Base-by-base conservation (phyloP, 2,113 vertebrate genomes). In the Microcebus lehilahytsara region DNA sequence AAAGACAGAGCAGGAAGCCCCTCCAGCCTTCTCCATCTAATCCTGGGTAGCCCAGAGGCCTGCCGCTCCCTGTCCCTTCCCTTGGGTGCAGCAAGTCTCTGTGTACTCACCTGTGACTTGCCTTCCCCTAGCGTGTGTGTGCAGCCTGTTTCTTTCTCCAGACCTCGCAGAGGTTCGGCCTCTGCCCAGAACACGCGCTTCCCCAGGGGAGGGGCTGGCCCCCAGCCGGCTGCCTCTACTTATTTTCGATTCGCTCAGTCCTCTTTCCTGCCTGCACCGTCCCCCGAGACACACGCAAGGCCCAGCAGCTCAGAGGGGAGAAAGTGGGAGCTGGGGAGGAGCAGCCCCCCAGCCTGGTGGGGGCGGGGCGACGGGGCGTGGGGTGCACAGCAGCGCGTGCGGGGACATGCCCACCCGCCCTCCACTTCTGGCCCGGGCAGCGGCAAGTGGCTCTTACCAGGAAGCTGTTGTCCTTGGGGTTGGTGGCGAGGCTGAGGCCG, bases 401-500 rank as follows among this genome's bases (percentile, higher is more conserved):
- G 8, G 11, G n/a, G 58, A 13, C 14, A 14, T 0, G 4, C 2
- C 34, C 17, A 37, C 23, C 40, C 11, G 9, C 30, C 5, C 2
- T 23, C 6, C 0, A 16, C 17, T 58, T 79, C 83, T 3, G 1
- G 20, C 12, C 19, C 9, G 2, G 42, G 72, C 42, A 42, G 93
- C 5, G 6, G 56, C 1, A 3, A 27, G 17, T 0, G 3, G 1
- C 22, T 30, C 98, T 99, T 98, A 99, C 99, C 99, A 99, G 99
- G 98, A 99, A 99, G 98, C 99, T 99, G 99, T 99, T 99, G 98
- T 99, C 99, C 95, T 99, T 98, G 87, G 99, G 99, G 97, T 99
- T 99, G 77, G 99, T 99, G 34, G 99, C 98, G 78, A 99, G 99
- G 72, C 99, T 99, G 98, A 99, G 99, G 25, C 99, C 99, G 14